Percentiles rank a stretch among this genome's conserved stretches.
These are phyloP conservation scores for Carettochelys insculpta DNA, from an alignment of 2,113 vertebrate genomes.

Conservation along the genomic window DNA sequence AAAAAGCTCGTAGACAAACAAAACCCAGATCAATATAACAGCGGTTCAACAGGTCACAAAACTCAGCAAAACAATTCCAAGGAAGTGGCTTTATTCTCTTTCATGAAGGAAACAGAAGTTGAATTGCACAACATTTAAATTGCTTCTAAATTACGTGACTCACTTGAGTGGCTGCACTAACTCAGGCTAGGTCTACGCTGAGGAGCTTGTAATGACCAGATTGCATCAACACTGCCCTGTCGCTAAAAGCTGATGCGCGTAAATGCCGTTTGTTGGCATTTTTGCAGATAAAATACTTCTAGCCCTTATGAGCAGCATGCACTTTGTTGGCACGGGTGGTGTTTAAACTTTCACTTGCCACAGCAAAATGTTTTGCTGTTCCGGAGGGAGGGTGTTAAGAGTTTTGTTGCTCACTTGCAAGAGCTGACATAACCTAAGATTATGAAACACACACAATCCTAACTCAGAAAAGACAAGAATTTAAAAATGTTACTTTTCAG, in stretches of 20 bases:
- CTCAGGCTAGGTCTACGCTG: no score
- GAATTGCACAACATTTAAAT: constrained; percentile 6
- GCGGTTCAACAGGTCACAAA: constrained; percentile 32
- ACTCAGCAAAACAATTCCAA: constrained; percentile 27
- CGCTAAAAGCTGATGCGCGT: no score
- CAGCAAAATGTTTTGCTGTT: no score
- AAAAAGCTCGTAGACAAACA: background rate
- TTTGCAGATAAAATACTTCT: no score
- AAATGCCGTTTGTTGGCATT: no score
- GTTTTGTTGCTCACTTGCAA: no score
- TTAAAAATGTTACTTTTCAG: background rate
- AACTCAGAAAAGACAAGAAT: background rate
- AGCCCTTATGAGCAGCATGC: no score
- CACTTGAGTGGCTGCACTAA: background rate
- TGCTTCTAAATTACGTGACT: background rate
- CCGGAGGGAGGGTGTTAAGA: no score
- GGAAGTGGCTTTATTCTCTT: constrained; percentile 34
- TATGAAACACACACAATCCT: background rate
- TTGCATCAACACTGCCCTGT: no score
- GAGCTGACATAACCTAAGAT: background rate
- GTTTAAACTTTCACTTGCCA: no score
- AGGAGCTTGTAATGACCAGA: no score
- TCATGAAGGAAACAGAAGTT: constrained; percentile 24
- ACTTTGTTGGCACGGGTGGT: no score
- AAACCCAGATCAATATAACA: constrained; percentile 10